Evolutionary conservation across 2,113 vertebrate species (phyloP), one percentile per base, ranked within the genome.

Genomic region (Bothrops jararaca): DNA sequence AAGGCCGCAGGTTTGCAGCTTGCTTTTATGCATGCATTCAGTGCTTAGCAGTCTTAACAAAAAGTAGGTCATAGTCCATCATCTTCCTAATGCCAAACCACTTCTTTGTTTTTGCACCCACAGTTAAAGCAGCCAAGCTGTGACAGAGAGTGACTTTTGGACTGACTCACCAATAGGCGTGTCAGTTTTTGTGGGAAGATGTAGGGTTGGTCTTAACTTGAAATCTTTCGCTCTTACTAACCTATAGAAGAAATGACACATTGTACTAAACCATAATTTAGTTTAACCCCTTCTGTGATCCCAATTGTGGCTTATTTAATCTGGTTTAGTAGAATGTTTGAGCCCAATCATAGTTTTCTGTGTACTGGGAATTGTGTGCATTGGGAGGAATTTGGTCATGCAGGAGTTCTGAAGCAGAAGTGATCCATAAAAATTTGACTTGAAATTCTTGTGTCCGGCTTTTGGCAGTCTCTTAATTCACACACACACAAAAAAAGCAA

Each of bases 141-240:
- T 85, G 69, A 85, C 92, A 26, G 34, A 60, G 54, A 53, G 1
- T 89, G 74, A 86, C 88, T 93, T 90, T 90, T 48, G n/a, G 86
- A n/a, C 45, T 93, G 92, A 93, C 89, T 93, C 92, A 93, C 1
- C 53, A 89, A 90, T 10, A 53, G 80, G 92, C 53, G 89, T 80
- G 60, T 56, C 60, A 58, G 29, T 9, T 90, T 52, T 60, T 93
- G 80, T 86, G 74, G 45, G 92, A 90, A 86, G 74, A 64, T 42
- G 8, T 39, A 90, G 57, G 48, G n/a, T 57, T 90, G 54, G 74
- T 24, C 88, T 86, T 45, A 92, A 90, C 23, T 60, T 52, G 80
- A 90, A 57, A 48, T 50, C 64, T 64, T 53, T 64, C 29, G 22
- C 60, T 93, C 74, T 90, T 64, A 85, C 54, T 89, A 57, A n/a